Percentiles rank a stretch among this genome's conserved stretches.
phyloP scores from a whole-genome alignment of 1,140 invertebrate species.

The Plodia interpunctella region DNA sequence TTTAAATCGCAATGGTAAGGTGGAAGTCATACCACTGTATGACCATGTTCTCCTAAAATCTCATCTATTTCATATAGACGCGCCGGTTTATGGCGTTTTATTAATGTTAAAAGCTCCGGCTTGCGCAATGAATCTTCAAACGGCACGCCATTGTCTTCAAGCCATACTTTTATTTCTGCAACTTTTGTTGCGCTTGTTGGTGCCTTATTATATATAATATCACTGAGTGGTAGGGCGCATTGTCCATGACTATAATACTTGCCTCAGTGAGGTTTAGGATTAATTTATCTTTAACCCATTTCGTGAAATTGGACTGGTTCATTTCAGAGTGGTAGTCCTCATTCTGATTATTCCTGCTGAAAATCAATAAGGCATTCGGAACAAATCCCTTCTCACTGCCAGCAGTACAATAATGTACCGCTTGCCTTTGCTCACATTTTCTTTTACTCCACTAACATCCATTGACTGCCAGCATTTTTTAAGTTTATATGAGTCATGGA shows the following conservation, averaged over 20 bases:
- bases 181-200: constrained; percentile 14
- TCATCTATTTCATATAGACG: constrained; percentile 12
- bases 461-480: no score
- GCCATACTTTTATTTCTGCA: constrained; percentile 20
- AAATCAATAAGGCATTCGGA: no score
- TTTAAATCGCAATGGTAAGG: background rate
- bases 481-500: no score
- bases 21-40: constrained; percentile 5
- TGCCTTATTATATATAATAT: constrained; percentile 14
- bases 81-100: constrained; percentile 11
- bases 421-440: no score
- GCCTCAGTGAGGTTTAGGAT: constrained; percentile 19
- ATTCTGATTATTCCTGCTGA: no score
- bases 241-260: constrained; percentile 20
- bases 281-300: constrained; percentile 16
- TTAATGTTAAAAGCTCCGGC: no score
- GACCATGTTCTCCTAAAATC: constrained; percentile 15
- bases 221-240: constrained; percentile 20
- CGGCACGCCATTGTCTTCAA: constrained; percentile 18
- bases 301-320: background rate
- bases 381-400: no score
- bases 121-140: no score
- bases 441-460: no score
- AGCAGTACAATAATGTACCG: no score
- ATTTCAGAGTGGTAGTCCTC: no score